phyloP scores from a whole-genome alignment of 1,140 invertebrate species.

The Pteromalus puparum region DNA sequence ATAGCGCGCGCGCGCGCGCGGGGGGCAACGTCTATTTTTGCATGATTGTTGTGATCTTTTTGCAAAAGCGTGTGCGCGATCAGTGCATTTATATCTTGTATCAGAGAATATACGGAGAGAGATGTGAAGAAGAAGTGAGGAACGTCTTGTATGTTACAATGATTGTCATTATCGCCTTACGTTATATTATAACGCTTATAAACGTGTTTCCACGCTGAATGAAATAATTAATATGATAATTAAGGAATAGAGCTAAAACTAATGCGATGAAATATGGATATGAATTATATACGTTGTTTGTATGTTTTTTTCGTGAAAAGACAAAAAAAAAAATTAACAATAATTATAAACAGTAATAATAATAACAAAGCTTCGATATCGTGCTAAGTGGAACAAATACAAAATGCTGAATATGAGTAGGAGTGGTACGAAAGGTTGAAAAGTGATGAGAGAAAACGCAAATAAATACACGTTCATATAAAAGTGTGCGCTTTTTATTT shows the following conservation, averaged over 20 bases:
- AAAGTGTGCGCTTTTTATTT: conserved; percentile 49
- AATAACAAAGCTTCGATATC: conserved; percentile 58
- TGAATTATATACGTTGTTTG: conserved; percentile 61
- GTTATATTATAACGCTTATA: conserved; percentile 63
- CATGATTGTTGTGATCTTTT: conserved; percentile 69
- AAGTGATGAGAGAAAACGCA: conserved; percentile 48
- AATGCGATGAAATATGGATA: conserved; percentile 59
- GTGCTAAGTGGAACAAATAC: conserved; percentile 54
- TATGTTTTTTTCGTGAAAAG: conserved; percentile 59
- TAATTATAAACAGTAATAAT: conserved; percentile 35
- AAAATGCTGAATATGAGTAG: conserved; percentile 35
- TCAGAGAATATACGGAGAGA: conserved; percentile 8
- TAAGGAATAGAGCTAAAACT: conserved; percentile 33
- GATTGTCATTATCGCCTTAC: conserved; percentile 64
- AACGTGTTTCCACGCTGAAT: conserved; percentile 61
- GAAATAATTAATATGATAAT: conserved; percentile 2
- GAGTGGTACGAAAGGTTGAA: conserved; percentile 43
- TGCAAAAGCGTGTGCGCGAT: conserved; percentile 60
- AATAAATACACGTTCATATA: conserved; percentile 63
- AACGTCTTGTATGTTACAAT: conserved; percentile 62
- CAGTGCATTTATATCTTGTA: conserved; percentile 61
- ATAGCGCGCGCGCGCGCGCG: neutral
- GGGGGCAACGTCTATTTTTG: conserved; percentile 66
- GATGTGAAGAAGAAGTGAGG: conserved; percentile 42
- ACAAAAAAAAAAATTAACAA: conserved; percentile 18